phyloP scores from a whole-genome alignment of 2,113 vertebrate species.

The Cathartes aura region DNA sequence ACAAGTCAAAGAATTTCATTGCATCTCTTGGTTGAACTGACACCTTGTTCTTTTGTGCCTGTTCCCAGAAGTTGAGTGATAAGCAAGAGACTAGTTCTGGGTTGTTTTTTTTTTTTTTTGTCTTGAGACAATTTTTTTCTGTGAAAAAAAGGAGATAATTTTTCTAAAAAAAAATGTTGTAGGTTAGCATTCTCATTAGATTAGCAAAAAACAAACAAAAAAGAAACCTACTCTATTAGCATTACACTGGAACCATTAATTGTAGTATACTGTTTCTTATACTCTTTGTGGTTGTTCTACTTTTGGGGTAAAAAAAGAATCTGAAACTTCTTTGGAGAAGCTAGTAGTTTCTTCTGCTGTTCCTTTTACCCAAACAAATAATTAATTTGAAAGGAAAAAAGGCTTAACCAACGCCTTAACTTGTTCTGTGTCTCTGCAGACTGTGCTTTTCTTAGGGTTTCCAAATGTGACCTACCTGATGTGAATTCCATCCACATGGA shows the following conservation, averaged over 20 bases:
- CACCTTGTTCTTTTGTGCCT: background rate
- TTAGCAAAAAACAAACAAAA: background rate
- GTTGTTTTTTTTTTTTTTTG: background rate
- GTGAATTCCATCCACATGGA: background rate
- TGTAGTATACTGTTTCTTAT: background rate
- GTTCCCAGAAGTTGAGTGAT: background rate
- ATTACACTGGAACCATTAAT: background rate
- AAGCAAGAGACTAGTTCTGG: background rate
- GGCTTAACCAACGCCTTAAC: background rate
- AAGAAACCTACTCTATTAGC: background rate
- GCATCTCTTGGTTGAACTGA: background rate
- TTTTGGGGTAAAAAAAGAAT: accelerated
- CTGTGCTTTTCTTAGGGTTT: background rate
- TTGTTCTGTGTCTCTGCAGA: background rate
- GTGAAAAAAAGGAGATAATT: background rate
- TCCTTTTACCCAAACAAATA: background rate
- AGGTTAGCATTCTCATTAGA: background rate
- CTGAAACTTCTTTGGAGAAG: background rate
- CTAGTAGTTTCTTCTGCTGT: background rate
- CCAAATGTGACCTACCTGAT: too few species aligned
- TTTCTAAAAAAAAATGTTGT: background rate
- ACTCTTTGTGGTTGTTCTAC: background rate
- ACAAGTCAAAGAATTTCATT: background rate
- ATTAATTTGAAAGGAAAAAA: background rate
- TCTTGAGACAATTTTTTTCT: background rate